These are phyloP conservation scores for Tridacna crocea DNA, from an alignment of 2,888 invertebrate species.

Conservation along the genomic window DNA sequence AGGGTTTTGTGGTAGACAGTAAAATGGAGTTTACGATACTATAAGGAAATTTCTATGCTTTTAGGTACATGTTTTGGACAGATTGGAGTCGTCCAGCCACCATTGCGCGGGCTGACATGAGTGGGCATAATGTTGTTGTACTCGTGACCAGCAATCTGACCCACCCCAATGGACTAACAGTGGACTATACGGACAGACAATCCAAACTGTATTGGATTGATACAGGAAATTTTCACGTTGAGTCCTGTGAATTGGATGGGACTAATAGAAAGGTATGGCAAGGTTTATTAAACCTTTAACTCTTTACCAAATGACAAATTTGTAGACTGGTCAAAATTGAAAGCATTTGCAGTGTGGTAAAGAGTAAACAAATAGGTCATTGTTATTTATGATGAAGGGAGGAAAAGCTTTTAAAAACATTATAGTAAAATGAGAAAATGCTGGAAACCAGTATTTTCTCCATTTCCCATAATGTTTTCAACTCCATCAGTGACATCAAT, in stretches of 20 bases:
- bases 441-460: too few species aligned
- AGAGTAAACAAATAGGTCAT: too few species aligned
- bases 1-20: too few species aligned
- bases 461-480: too few species aligned
- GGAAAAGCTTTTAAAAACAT: too few species aligned
- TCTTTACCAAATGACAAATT: too few species aligned
- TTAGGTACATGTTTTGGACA: slow-evolving; percentile 95
- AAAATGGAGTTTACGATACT: too few species aligned
- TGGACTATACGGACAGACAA: slow-evolving; percentile 87
- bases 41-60: background rate
- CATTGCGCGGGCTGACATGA: slow-evolving; percentile 95
- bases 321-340: too few species aligned
- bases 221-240: slow-evolving; percentile 90
- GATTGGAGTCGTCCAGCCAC: slow-evolving; percentile 93
- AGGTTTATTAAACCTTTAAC: background rate
- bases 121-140: slow-evolving; percentile 89
- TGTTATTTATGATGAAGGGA: too few species aligned
- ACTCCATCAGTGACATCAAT: too few species aligned
- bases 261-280: slow-evolving; percentile 86
- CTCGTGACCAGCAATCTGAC: slow-evolving; percentile 88
- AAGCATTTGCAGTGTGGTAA: background rate
- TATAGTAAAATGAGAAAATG: too few species aligned
- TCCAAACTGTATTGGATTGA: slow-evolving; percentile 94
- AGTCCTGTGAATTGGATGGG: slow-evolving; percentile 92
- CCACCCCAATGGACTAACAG: slow-evolving; percentile 94